Evolutionary conservation across 2,888 invertebrate species (phyloP).

Genomic region (Phyto melanocephala): DNA sequence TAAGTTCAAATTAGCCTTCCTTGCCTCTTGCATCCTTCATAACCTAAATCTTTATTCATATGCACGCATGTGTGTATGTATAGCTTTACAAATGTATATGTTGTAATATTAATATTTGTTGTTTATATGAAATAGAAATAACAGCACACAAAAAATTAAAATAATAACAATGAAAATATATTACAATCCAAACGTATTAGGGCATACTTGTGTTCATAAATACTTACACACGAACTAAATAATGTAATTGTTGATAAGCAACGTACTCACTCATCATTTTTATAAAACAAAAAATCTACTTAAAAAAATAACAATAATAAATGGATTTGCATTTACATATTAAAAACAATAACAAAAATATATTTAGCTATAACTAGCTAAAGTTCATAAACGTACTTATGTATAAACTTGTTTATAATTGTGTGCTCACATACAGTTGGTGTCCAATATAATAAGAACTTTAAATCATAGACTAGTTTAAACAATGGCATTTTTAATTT

Average conservation of each 20-base stretch:
- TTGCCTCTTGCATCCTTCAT: neutral
- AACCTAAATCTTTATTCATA: conserved; percentile 1
- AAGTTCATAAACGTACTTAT: conserved; percentile 11
- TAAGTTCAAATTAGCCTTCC: neutral
- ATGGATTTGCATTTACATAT: neutral
- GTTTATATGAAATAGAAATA: neutral
- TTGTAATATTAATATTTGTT: neutral
- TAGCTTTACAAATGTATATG: too few species aligned
- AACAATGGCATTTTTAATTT: too few species aligned
- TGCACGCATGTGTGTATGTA: too few species aligned
- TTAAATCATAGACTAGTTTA: too few species aligned
- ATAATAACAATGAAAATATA: conserved; percentile 14
- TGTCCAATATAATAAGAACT: neutral
- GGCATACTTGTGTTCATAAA: neutral
- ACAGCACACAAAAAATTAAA: neutral
- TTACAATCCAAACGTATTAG: too few species aligned
- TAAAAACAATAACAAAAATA: neutral
- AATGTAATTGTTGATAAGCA: neutral
- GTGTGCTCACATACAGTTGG: neutral
- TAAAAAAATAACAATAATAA: conserved; percentile 9
- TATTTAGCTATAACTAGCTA: neutral
- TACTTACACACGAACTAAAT: neutral
- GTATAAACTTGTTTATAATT: too few species aligned
- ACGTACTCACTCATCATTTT: neutral
- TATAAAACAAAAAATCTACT: neutral